Evolutionary conservation across 1,140 invertebrate genomes (phyloP).

Genomic region (Cydia strobilella): DNA sequence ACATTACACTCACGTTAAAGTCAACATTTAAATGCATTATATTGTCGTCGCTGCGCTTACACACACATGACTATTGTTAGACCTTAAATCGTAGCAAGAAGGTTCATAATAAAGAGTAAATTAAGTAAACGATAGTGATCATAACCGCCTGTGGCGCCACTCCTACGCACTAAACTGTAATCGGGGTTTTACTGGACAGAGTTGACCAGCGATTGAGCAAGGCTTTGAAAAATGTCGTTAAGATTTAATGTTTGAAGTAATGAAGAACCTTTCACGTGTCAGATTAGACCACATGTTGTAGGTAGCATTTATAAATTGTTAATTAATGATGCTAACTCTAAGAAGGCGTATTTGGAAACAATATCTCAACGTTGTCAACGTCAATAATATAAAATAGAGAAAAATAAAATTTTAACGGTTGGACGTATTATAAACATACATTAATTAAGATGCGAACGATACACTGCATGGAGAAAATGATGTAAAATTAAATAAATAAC

Average conservation of each 20-base stretch:
- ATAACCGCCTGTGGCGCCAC: not conserved
- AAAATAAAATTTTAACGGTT: too few species aligned
- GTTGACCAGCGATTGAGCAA: not conserved
- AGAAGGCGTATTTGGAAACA: too few species aligned
- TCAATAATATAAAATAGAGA: too few species aligned
- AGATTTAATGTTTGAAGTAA: not conserved
- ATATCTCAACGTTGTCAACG: too few species aligned
- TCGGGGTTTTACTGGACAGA: not conserved
- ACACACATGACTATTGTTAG: not conserved
- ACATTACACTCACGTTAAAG: not conserved
- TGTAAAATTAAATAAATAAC: too few species aligned
- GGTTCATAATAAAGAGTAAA: not conserved
- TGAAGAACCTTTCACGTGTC: not conserved
- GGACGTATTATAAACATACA: too few species aligned
- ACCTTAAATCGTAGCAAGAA: not conserved
- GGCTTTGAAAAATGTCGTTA: not conserved
- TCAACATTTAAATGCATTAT: conserved; percentile 7
- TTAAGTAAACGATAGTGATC: not conserved
- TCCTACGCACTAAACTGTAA: not conserved
- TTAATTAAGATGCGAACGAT: too few species aligned
- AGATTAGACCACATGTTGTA: too few species aligned
- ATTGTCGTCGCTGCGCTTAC: not conserved
- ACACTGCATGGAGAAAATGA: too few species aligned
- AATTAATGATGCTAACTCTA: too few species aligned
- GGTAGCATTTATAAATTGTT: too few species aligned